Evolutionary conservation across 2,888 invertebrate species (phyloP), one percentile per base, ranked within the genome.

Genomic region (Drosophila silvestris): DNA sequence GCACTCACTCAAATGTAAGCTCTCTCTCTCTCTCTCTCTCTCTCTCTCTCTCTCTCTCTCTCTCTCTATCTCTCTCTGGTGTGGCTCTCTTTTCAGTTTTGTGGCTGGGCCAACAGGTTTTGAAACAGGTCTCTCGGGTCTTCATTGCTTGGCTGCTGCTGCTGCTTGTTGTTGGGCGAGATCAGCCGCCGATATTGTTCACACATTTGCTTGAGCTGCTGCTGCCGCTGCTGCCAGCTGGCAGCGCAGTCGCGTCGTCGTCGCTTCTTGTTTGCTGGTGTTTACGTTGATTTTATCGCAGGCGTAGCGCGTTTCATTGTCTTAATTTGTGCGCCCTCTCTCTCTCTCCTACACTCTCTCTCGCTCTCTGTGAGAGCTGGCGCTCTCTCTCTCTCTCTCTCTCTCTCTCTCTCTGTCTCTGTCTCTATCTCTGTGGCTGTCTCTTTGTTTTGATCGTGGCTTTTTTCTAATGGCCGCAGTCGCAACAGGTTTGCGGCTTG

Each of bases 151-250:
- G 19, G 44, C 50, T 51, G 22, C 14, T 41, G 57, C 28, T 26
- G 26, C 26, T 30, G 26, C 57, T 52, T 61, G 90, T 76, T 80
- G 86, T 70, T 70, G 83, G 78, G 84, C 87, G 73, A 85, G 85
- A 90, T 91, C 88, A 82, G 80, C 77, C 85, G 79, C 90, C 80
- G 85, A 86, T 86, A 91, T 86, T 90, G 91, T 91, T 91, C 91
- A 91, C 89, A 91, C 91, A 91, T 90, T 88, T 84, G 81, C 89
- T 76, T 70, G 69, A 69, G 80, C 79, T 83, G 86, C 71, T 28
- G 64, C 79, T 83, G 86, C 66, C 30, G 64, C 54, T 22, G 47
- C 53, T 60, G 70, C 14, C 12, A 33, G 58, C 58, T 44, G 47
- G 50, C 82, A 50, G 73, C 79, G 82, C 74, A 65, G 79, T 58